Evolutionary conservation across 2,888 invertebrate genomes (phyloP).

Genomic region (Spilosoma lubricipeda): DNA sequence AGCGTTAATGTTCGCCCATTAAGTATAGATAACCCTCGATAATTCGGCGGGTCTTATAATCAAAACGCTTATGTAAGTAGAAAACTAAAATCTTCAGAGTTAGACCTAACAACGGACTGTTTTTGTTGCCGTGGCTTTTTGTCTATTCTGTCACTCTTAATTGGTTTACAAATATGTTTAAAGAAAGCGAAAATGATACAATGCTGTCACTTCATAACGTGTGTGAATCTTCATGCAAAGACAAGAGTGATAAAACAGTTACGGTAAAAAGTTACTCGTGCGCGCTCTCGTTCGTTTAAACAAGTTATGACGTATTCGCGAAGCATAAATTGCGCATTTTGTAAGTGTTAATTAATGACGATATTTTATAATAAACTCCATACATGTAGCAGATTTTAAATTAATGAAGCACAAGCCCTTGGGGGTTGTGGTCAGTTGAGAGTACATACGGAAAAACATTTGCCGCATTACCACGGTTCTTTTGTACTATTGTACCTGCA

Average conservation of each 20-base stretch:
- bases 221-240: neutral
- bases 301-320: neutral
- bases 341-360: neutral
- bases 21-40: neutral
- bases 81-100: neutral
- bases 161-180: neutral
- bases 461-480: neutral
- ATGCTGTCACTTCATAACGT: neutral
- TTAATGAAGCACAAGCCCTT: neutral
- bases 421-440: no score
- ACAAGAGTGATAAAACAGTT: neutral
- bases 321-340: neutral
- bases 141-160: no score
- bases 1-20: neutral
- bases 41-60: neutral
- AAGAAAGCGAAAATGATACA: neutral
- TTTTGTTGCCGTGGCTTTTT: neutral
- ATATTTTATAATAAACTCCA: neutral
- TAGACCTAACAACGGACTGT: neutral
- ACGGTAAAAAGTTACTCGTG: neutral
- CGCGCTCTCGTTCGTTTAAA: neutral
- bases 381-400: neutral
- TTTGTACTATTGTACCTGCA: neutral
- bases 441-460: no score
- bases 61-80: neutral